These are phyloP conservation scores for Hephaestus fuliginosus DNA, from an alignment of 2,797 vertebrate genomes.

Conservation along the genomic window DNA sequence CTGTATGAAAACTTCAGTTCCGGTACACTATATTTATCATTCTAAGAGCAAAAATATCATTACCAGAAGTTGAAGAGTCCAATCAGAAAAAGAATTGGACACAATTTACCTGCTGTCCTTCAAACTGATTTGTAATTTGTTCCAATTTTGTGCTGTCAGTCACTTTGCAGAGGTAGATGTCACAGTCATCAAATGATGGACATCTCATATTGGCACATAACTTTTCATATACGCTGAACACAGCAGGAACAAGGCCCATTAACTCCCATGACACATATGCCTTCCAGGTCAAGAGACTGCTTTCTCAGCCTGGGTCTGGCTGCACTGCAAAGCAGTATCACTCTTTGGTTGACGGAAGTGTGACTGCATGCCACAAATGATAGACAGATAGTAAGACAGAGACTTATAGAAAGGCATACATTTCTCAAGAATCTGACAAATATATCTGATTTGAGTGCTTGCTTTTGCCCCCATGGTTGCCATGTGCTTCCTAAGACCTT, in stretches of 20 bases:
- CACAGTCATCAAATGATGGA: conserved; percentile 65
- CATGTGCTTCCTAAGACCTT: not conserved
- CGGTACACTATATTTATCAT: conserved; percentile 22
- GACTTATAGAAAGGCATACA: not conserved
- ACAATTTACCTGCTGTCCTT: conserved; percentile 68
- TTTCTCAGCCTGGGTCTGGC: conserved; percentile 1
- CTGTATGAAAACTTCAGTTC: conserved; percentile 35
- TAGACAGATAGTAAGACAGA: not conserved
- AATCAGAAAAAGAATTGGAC: conserved; percentile 23
- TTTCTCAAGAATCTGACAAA: not conserved
- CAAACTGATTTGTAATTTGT: conserved; percentile 63
- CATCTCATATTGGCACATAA: conserved; percentile 43
- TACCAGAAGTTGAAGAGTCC: conserved; percentile 29
- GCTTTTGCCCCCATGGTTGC: not conserved
- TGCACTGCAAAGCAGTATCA: not conserved
- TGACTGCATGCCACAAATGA: not conserved
- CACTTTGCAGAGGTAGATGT: conserved; percentile 56
- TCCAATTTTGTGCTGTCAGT: conserved; percentile 72
- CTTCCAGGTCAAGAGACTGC: conserved; percentile 6
- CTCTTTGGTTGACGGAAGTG: not conserved
- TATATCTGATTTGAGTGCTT: not conserved
- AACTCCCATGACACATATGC: conserved; percentile 32
- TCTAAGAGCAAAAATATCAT: conserved; percentile 47
- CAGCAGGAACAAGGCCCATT: conserved; percentile 46
- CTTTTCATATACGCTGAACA: conserved; percentile 34